A percentile compares a stretch with the other conserved stretches of the same genome.
These are phyloP conservation scores for Ceratitis capitata DNA, from an alignment of 1,140 invertebrate species.

Conservation along the genomic window DNA sequence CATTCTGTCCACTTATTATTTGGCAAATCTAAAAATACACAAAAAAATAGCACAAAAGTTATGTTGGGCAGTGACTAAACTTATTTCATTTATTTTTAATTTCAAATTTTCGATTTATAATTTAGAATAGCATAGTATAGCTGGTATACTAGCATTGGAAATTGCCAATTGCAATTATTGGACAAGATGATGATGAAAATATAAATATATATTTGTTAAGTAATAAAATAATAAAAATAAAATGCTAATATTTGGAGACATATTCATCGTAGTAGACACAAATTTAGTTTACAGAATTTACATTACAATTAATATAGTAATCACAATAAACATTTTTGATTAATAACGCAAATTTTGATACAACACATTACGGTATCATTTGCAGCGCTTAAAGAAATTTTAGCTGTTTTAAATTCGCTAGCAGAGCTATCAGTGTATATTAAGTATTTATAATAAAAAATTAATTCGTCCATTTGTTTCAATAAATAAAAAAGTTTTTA, in stretches of 20 bases:
- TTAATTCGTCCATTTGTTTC: no score
- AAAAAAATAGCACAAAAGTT: slow-evolving; percentile 55
- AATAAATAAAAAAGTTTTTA: no score
- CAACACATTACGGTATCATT: no score
- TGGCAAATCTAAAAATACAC: slow-evolving; percentile 66
- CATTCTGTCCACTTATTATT: slow-evolving; percentile 67
- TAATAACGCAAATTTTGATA: no score
- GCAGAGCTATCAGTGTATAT: no score
- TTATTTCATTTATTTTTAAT: background rate
- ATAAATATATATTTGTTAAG: slow-evolving; percentile 28
- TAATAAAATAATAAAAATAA: slow-evolving; percentile 32
- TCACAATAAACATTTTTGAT: no score
- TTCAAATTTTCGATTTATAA: background rate
- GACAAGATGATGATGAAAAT: slow-evolving; percentile 2
- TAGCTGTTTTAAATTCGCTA: no score
- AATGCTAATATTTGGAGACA: slow-evolving; percentile 42
- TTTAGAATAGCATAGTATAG: slow-evolving; percentile 4
- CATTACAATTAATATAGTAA: background rate
- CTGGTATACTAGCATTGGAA: background rate
- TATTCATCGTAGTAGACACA: slow-evolving; percentile 43
- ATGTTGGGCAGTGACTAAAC: background rate
- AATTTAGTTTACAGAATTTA: slow-evolving; percentile 13
- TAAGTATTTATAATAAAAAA: no score
- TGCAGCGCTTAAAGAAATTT: no score
- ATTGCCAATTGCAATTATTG: background rate